Evolutionary conservation across 1,140 invertebrate species (phyloP).

Genomic region (Brachionus angularis): DNA sequence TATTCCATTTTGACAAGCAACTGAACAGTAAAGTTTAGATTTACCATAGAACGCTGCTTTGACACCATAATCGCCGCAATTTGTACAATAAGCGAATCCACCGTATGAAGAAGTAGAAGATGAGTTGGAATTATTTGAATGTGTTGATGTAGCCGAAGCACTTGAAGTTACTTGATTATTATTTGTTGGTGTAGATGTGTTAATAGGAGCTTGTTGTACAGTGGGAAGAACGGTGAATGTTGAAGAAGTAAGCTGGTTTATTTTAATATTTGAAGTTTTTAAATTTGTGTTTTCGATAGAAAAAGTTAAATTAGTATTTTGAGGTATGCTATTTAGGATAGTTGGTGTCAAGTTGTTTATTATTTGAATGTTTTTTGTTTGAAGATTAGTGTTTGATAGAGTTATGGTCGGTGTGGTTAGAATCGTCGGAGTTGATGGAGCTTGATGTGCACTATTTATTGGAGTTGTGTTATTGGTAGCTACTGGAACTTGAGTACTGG

Average conservation of each 20-base stretch:
- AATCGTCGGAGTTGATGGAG: too few species aligned
- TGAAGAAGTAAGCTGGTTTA: constrained; percentile 16
- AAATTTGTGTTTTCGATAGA: not conserved
- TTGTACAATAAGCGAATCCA: constrained; percentile 70
- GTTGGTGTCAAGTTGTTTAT: not conserved
- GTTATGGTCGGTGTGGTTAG: too few species aligned
- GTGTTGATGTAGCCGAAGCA: not conserved
- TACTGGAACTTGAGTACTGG: too few species aligned
- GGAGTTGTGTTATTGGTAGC: too few species aligned
- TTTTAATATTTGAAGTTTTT: constrained; percentile 1
- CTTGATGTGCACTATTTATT: too few species aligned
- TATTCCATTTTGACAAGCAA: constrained; percentile 14
- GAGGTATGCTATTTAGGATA: not conserved
- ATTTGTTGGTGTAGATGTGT: not conserved
- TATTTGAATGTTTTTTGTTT: constrained; percentile 31
- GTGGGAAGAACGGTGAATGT: not conserved
- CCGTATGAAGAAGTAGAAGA: too few species aligned
- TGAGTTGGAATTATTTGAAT: too few species aligned
- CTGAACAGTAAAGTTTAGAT: constrained; percentile 62
- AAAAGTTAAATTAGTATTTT: not conserved
- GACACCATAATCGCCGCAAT: constrained; percentile 79
- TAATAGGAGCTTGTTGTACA: not conserved
- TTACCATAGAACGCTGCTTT: constrained; percentile 83
- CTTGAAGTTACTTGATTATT: not conserved
- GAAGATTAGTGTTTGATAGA: too few species aligned